Percentiles rank a stretch among this genome's conserved stretches.
Evolutionary conservation across 1,140 invertebrate species (phyloP).

Genomic region (Aphidius gifuensis): DNA sequence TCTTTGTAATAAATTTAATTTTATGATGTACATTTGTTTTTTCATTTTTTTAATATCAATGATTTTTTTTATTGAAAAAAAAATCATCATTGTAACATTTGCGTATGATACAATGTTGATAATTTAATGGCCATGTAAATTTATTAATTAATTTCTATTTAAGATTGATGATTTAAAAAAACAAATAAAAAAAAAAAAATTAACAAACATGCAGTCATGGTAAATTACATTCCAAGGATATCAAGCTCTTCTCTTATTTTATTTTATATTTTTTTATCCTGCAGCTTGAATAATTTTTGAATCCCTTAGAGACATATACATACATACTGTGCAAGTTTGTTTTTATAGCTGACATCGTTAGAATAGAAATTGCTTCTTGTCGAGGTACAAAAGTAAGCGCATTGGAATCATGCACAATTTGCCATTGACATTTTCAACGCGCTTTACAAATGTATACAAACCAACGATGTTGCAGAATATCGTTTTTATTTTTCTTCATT

Average conservation of each 20-base stretch:
- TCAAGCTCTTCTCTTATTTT: too few relatives aligned
- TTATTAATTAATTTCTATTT: background rate
- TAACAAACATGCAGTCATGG: constrained; percentile 1
- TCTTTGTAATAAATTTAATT: too few relatives aligned
- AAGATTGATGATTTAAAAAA: background rate
- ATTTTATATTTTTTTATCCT: constrained; percentile 2
- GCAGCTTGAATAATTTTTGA: constrained; percentile 13
- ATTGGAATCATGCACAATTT: constrained; percentile 1
- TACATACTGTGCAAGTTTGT: constrained; percentile 29
- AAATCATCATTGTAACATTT: too few relatives aligned
- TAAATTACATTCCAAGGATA: background rate
- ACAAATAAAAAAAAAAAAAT: background rate
- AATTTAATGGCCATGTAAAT: background rate
- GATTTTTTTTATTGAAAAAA: too few relatives aligned
- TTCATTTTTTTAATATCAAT: too few relatives aligned
- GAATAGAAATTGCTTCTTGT: constrained; percentile 47
- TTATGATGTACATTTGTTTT: too few relatives aligned
- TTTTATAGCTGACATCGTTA: constrained; percentile 47
- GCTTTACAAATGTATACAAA: too few relatives aligned
- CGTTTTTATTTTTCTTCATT: too few relatives aligned
- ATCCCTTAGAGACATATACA: constrained; percentile 25
- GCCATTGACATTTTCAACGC: constrained; percentile 1
- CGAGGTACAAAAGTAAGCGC: background rate
- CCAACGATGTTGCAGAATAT: too few relatives aligned
- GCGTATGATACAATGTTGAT: background rate